Percentiles rank a stretch among this genome's conserved stretches.
phyloP scores from a whole-genome alignment of 2,888 invertebrate species.

The Allacma fusca region DNA sequence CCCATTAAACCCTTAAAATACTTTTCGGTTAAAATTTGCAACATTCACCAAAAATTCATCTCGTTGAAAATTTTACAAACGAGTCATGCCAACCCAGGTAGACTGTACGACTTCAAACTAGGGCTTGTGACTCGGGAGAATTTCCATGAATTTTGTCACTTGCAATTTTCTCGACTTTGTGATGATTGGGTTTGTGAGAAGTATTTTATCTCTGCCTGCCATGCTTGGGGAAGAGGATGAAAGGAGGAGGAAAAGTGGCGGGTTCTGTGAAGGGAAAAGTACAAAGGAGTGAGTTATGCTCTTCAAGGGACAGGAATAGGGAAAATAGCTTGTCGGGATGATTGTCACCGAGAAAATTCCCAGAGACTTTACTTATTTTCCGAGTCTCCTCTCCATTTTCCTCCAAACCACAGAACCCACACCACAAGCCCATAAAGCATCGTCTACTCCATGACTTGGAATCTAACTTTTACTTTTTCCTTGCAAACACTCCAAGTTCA shows the following conservation, averaged over 20 bases:
- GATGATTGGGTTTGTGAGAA: conserved; percentile 4
- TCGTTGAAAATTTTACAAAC: too few relatives aligned
- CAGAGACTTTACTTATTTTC: background rate
- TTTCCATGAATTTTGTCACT: conserved; percentile 18
- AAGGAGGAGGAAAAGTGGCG: background rate
- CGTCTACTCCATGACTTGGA: background rate
- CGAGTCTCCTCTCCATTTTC: background rate
- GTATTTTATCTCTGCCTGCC: conserved; percentile 21
- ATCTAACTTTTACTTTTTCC: background rate
- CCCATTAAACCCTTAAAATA: too few relatives aligned
- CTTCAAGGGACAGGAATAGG: background rate
- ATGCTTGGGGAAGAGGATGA: background rate
- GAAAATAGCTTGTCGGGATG: conserved; percentile 14
- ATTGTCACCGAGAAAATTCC: conserved; percentile 8
- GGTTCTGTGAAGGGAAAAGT: background rate
- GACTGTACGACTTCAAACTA: too few relatives aligned
- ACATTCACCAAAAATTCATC: too few relatives aligned
- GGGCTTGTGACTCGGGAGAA: background rate
- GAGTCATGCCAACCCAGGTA: too few relatives aligned
- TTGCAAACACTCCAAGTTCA: conserved; percentile 10
- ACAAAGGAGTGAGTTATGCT: background rate
- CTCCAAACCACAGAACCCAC: background rate
- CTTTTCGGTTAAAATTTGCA: too few relatives aligned
- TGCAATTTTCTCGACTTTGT: conserved; percentile 15
- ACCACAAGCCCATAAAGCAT: too few relatives aligned